phyloP scores from a whole-genome alignment of 2,113 vertebrate genomes.

The Crotalus helleri region DNA sequence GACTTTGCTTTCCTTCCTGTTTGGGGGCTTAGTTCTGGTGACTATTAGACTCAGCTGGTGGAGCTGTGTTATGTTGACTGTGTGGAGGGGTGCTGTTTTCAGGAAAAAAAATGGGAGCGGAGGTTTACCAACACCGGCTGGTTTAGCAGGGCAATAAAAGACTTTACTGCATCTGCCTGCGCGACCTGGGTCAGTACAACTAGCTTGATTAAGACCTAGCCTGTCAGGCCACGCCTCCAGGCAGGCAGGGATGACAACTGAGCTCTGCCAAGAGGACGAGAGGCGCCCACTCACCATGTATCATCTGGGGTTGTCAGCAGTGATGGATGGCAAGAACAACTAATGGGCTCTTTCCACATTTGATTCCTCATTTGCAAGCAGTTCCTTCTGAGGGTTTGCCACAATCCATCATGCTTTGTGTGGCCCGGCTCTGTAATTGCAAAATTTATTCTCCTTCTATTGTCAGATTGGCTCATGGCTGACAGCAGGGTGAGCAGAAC shows the following conservation, averaged over 20 bases:
- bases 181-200: background rate
- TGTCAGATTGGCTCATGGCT: slow-evolving; percentile 19
- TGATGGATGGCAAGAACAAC: background rate
- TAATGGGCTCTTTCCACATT: background rate
- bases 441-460: slow-evolving; percentile 23
- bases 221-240: background rate
- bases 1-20: too few relatives aligned
- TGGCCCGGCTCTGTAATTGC: slow-evolving; percentile 20
- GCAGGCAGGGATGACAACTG: background rate
- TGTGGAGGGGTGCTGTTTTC: too few relatives aligned
- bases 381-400: slow-evolving; percentile 8
- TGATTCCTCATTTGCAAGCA: background rate
- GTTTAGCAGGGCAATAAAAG: background rate
- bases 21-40: too few relatives aligned
- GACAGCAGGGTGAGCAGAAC: slow-evolving; percentile 12
- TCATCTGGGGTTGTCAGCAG: background rate
- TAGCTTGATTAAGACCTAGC: background rate
- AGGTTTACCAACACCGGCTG: background rate
- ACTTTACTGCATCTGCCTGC: background rate
- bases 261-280: background rate
- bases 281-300: background rate
- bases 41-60: too few relatives aligned
- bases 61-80: too few relatives aligned
- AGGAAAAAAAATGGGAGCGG: too few relatives aligned
- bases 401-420: background rate